Base-by-base conservation (phyloP, 30 jellyfish, hydroid and myxozoan species). In the Aurelia sp. region DNA sequence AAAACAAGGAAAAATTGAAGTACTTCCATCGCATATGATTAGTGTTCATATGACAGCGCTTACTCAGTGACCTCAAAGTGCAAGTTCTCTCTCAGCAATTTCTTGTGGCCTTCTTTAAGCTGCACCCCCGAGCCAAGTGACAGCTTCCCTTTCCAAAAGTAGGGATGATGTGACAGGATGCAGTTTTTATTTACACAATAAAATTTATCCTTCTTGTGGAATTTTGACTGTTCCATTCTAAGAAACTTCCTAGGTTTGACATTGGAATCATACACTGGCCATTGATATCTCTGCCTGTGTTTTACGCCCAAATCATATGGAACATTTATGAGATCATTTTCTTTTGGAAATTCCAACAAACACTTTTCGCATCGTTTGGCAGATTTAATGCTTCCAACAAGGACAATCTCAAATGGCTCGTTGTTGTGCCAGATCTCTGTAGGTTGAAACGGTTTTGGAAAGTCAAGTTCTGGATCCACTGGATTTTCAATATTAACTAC, bases 401-500 rank as follows among this genome's bases (percentile, higher is more conserved):
- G 65, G 65, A 71, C 81, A 71, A 71, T 47, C 62, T 71, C 65
- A 71, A 71, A 71, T 33, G 62, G 65, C 65, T 71, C 65, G 11
- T 71, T 71, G 81, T 71, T 71, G 35, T 27, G 81, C 81, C 81
- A 71, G 81, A 71, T 71, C 65, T 71, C 81, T 71, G 62, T 71
- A 3, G 65, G 65, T 27, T 8, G 62, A 47, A 71, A 71, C 81
- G 81, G 81, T 47, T 71, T 37, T 6, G 48, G 48, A 37, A 37
- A 37, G 48, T 37, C 6, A 6, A 37, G 48, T 3, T 37, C 48
- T 37, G 48, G 48, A 37, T 37, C 48, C 3, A 37, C 48, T 37
- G 48, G 48, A 6, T 6, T 37, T 37, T 37, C 48, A 37, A 37
- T 37, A 37, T 37, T 37, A 37, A 37, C 48, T 37, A 37, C 6